Evolutionary conservation across 2,888 invertebrate species (phyloP).

Genomic region (Loripinus fragilis): DNA sequence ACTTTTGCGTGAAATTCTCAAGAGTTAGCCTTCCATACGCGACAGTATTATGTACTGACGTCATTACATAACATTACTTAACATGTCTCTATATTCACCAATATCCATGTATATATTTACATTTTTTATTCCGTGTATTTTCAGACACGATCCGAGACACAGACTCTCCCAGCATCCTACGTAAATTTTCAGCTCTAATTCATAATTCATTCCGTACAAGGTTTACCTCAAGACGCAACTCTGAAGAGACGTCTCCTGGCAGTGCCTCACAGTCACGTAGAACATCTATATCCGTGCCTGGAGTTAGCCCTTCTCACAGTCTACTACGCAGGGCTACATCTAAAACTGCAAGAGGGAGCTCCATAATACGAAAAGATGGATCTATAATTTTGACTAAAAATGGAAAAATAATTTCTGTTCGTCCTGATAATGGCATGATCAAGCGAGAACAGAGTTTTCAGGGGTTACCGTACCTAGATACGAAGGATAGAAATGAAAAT

Average conservation of each 20-base stretch:
- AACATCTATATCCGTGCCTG: slow-evolving; percentile 11
- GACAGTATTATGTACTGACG: too few species aligned
- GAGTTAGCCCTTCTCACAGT: slow-evolving; percentile 53
- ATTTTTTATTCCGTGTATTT: neutral
- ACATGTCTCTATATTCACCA: too few species aligned
- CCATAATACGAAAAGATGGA: slow-evolving; percentile 73
- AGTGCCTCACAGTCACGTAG: slow-evolving; percentile 29
- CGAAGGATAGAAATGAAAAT: slow-evolving; percentile 13
- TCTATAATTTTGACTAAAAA: slow-evolving; percentile 76
- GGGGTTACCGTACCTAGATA: slow-evolving; percentile 39
- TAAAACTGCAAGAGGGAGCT: slow-evolving; percentile 70
- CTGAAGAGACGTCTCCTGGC: slow-evolving; percentile 46
- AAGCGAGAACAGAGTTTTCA: slow-evolving; percentile 47
- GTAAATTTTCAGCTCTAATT: slow-evolving; percentile 48
- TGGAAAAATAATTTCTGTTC: slow-evolving; percentile 76
- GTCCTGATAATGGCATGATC: slow-evolving; percentile 54
- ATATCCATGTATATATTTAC: too few species aligned
- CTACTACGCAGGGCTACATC: slow-evolving; percentile 61
- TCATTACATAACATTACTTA: too few species aligned
- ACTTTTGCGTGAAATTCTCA: too few species aligned
- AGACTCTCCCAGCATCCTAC: slow-evolving; percentile 55
- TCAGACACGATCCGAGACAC: slow-evolving; percentile 54
- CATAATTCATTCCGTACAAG: slow-evolving; percentile 50
- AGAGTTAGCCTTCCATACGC: too few species aligned
- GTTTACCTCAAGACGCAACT: slow-evolving; percentile 38